These are phyloP conservation scores for Polietes domitor DNA, from an alignment of 2,888 invertebrate species.

Conservation along the genomic window DNA sequence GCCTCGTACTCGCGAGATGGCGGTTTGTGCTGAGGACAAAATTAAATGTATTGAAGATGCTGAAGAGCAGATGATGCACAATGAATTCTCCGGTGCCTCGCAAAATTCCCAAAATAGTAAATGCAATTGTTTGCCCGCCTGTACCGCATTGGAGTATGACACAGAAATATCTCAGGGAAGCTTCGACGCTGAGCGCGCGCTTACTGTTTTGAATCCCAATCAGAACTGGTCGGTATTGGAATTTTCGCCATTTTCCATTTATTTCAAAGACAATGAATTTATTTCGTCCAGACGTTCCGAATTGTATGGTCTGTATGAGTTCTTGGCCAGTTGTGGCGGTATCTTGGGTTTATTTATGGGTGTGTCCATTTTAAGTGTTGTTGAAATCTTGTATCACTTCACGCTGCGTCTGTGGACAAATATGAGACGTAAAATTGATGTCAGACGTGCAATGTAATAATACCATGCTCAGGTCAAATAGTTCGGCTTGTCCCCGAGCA, in stretches of 20 bases:
- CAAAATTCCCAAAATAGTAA: slow-evolving; percentile 69
- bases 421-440: slow-evolving; percentile 62
- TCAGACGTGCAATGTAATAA: background rate
- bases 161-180: slow-evolving; percentile 77
- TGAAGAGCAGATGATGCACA: slow-evolving; percentile 75
- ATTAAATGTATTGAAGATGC: slow-evolving; percentile 79
- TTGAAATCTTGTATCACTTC: slow-evolving; percentile 82
- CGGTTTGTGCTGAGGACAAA: slow-evolving; percentile 79
- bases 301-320: slow-evolving; percentile 85
- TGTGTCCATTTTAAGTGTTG: slow-evolving; percentile 79
- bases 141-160: slow-evolving; percentile 77
- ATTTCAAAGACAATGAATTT: slow-evolving; percentile 87
- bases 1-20: slow-evolving; percentile 81
- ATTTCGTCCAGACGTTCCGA: slow-evolving; percentile 86
- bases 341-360: slow-evolving; percentile 82
- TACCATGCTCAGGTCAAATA: too few species aligned
- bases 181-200: slow-evolving; percentile 73
- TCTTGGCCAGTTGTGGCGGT: slow-evolving; percentile 86
- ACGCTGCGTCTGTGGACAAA: slow-evolving; percentile 74
- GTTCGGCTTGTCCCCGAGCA: too few species aligned
- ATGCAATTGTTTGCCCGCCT: slow-evolving; percentile 78
- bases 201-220: slow-evolving; percentile 76
- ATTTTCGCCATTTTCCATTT: slow-evolving; percentile 80
- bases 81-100: slow-evolving; percentile 75
- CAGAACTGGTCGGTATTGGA: too few species aligned